phyloP scores from a whole-genome alignment of 1,140 invertebrate species.

The Pogonognathellus flavescens region DNA sequence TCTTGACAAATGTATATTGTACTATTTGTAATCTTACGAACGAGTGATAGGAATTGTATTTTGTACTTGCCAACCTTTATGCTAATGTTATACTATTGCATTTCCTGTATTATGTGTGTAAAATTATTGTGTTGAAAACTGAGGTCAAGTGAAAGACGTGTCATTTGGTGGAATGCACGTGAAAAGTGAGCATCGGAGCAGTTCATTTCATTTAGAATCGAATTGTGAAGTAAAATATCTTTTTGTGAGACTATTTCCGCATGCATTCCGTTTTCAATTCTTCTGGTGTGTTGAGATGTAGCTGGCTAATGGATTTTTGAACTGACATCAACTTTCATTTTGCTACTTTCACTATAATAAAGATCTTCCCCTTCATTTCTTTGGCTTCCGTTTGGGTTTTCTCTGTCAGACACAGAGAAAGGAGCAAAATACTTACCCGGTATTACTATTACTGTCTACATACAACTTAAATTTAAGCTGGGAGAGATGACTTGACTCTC shows the following conservation, averaged over 20 bases:
- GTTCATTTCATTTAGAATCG: not conserved
- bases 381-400: constrained; percentile 21
- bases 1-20: too few relatives aligned
- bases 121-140: not conserved
- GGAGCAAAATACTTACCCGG: not conserved
- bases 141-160: not conserved
- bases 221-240: constrained; percentile 12
- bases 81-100: too few relatives aligned
- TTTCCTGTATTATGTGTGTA: too few relatives aligned
- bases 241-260: not conserved
- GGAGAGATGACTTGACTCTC: not conserved
- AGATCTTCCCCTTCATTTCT: constrained; percentile 7
- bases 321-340: constrained; percentile 8
- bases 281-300: not conserved
- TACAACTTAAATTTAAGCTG: not conserved
- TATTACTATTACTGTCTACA: not conserved
- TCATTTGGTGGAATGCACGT: not conserved
- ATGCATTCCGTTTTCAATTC: not conserved
- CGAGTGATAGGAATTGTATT: too few relatives aligned
- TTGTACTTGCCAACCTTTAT: too few relatives aligned
- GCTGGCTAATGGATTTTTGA: not conserved
- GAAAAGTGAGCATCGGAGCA: not conserved
- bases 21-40: too few relatives aligned
- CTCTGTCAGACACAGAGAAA: not conserved
- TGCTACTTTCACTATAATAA: not conserved